Base-by-base conservation (phyloP, 1,140 invertebrate genomes). In the Hypothenemus hampei region DNA sequence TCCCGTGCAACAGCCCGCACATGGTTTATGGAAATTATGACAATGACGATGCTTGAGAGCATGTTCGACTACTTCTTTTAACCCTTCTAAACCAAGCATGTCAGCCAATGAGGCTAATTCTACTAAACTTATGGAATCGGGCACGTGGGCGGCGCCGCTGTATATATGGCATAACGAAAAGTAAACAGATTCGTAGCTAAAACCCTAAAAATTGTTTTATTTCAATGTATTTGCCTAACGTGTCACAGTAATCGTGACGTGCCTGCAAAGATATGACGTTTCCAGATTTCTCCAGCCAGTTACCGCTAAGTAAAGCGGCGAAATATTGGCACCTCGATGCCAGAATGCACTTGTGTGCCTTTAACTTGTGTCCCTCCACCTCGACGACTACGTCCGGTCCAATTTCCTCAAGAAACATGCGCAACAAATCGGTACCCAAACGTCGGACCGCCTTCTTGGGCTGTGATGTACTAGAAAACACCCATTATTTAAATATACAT, bases 161-260 rank as follows among this genome's bases (percentile, higher is more conserved):
- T 96, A 96, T 40, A 96, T 91, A 70, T 94, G 91, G 61, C 91
- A 90, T 39, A 96, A 69, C 0, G 89, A 86, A 75, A 94, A 93
- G 70, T 93, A 87, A 0, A 93, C 86, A 1, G 85, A 83, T 49
- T 83, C 83, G 57, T 87, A 90, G 2, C 86, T 89, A 69, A 81
- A 93, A 77, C 89, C 88, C 72, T 90, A 85, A 46, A 93, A n/a
- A n/a, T n/a, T n/a, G n/a, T n/a, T n/a, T n/a, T n/a, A n/a, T n/a
- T n/a, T n/a, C n/a, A n/a, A 70, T 21, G 3, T 1, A n/a, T 37
- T 37, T 37, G 26, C 26, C 6, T 29, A 6, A 16, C 3, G 35
- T 47, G 15, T 18, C 2, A 10, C 15, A 43, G 22, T 43, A 21
- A 10, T 10, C 1, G 16, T 26, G 16, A 52, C 62, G 39, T 49